Evolutionary conservation across 2,888 invertebrate genomes (phyloP).

Genomic region (Mesoligia furuncula): DNA sequence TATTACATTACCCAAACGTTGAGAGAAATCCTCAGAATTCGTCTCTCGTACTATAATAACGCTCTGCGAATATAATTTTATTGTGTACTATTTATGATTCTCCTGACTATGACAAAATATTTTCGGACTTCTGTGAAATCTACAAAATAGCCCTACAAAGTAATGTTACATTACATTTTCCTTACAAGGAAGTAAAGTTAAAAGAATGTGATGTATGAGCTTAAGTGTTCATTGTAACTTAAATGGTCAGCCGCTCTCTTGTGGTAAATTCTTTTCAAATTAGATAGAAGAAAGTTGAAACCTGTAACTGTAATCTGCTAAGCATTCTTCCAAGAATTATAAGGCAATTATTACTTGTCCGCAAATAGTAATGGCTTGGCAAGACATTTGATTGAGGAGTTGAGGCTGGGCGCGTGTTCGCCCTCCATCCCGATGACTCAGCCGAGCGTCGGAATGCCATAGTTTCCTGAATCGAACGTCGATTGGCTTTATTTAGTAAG

Average conservation of each 20-base stretch:
- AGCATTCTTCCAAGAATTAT: conserved; percentile 66
- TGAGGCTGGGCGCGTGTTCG: conserved; percentile 51
- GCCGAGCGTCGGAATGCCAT: conserved; percentile 78
- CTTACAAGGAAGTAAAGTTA: conserved; percentile 7
- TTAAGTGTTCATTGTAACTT: conserved; percentile 35
- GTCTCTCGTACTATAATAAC: conserved; percentile 75
- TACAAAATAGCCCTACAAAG: neutral
- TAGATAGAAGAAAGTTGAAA: conserved; percentile 45
- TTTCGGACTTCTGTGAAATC: conserved; percentile 11
- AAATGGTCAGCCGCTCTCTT: conserved; percentile 38
- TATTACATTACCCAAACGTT: conserved; percentile 61
- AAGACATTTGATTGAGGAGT: conserved; percentile 66
- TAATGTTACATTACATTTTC: conserved; percentile 5
- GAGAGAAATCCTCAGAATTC: conserved; percentile 67
- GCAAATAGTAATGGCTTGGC: conserved; percentile 59
- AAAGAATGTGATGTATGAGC: conserved; percentile 21
- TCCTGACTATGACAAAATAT: conserved; percentile 16
- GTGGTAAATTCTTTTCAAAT: conserved; percentile 50
- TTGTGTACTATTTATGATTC: conserved; percentile 68
- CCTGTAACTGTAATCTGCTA: conserved; percentile 54
- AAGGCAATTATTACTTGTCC: conserved; percentile 64
- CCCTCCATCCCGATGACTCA: conserved; percentile 68
- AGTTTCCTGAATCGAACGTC: conserved; percentile 80
- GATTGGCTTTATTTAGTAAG: conserved; percentile 70
- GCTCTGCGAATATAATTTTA: conserved; percentile 71